Base-by-base conservation (phyloP, 1,140 invertebrate species). In the Tribolium castaneum region DNA sequence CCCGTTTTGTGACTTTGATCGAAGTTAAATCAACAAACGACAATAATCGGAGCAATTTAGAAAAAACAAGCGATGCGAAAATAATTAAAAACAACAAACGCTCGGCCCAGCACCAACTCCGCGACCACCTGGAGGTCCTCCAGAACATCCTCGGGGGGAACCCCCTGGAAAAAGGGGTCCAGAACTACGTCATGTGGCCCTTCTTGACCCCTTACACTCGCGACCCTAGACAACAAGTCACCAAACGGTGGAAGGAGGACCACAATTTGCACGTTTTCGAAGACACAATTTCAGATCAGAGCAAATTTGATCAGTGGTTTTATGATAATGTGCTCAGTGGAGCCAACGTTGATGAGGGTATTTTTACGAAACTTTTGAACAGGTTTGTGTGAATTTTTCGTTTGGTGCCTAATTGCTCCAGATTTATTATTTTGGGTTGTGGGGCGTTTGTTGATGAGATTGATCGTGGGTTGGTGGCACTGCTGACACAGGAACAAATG, bases 11-110 rank as follows among this genome's bases (percentile, higher is more conserved):
- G 6, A 71, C 80, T 0, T 76, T 87, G 2, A 76, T 82, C 3
- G 86, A 87, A 83, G 85, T 87, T 1, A 87, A 87, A 81, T 87
- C 86, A 10, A 85, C 84, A 6, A 83, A 84, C 51, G 86, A 87
- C 3, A 83, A 80, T 3, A 75, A 59, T 10, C 77, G 78, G 34
- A 49, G 73, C n/a, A 78, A 82, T 49, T 6, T 82, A 6, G 79
- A 81, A 49, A 75, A 81, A 13, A 81, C 52, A 14, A 83, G 84
- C 34, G 82, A 86, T 66, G 82, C 85, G 1, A 84, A 82, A 62
- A 74, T 82, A 1, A 85, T 87, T 16, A 87, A 87, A 78, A 87
- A 86, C 56, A 86, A 86, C 75, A 87, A 87, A 75, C 75, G 86
- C 51, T 85, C 85, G 3, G 86, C 85, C 6, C 84, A 86, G 34